Evolutionary conservation across 2,113 vertebrate species (phyloP).

Genomic region (Hylia prasina): DNA sequence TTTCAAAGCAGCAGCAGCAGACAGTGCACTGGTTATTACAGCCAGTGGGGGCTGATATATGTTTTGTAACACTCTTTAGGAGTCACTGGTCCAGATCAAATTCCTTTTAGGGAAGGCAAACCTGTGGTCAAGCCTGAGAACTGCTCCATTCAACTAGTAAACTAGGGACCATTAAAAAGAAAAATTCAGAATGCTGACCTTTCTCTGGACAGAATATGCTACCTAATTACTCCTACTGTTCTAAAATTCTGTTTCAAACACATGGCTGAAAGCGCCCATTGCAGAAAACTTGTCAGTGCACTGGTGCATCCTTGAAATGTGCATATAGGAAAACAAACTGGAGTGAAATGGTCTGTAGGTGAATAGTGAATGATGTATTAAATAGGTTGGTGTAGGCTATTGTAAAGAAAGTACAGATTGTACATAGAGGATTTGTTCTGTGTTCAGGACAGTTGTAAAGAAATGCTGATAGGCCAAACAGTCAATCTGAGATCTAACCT

Average conservation of each 20-base stretch:
- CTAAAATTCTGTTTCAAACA: background rate
- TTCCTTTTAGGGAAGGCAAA: background rate
- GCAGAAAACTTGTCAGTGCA: background rate
- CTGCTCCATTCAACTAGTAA: background rate
- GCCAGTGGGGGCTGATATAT: background rate
- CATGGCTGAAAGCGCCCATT: background rate
- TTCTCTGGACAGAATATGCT: background rate
- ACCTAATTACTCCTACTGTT: background rate
- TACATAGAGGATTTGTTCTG: background rate
- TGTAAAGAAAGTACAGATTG: background rate
- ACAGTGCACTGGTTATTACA: background rate
- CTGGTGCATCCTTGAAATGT: background rate
- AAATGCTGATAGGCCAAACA: background rate
- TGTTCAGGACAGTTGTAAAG: background rate
- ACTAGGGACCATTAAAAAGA: background rate
- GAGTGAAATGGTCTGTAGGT: background rate
- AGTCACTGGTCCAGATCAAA: background rate
- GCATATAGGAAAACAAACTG: background rate
- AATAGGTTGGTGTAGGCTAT: background rate
- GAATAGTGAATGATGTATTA: background rate
- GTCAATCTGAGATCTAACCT: background rate
- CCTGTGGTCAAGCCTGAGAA: background rate
- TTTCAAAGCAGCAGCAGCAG: background rate
- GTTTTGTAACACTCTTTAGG: background rate
- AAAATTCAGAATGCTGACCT: background rate